Evolutionary conservation across 2,797 vertebrate species (phyloP).

Genomic region (Gobio occitaniae): DNA sequence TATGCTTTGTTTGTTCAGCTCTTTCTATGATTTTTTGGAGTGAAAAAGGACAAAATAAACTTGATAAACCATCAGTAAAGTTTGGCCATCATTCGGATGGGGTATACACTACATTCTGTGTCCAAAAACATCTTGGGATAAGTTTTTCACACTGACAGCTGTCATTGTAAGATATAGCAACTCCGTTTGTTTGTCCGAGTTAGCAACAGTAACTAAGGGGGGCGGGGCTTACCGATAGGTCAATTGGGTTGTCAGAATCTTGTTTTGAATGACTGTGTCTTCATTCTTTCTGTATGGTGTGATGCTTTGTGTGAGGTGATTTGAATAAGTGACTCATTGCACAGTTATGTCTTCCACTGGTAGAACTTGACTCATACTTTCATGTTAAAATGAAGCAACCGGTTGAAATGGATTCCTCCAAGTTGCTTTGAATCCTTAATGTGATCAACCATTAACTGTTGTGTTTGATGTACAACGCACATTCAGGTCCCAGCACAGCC

Average conservation of each 20-base stretch:
- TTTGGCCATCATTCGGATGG: too few species aligned
- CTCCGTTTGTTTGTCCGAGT: too few species aligned
- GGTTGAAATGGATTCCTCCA: background rate
- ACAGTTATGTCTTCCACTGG: background rate
- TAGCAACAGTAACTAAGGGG: too few species aligned
- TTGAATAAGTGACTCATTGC: slow-evolving; percentile 17
- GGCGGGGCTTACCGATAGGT: too few species aligned
- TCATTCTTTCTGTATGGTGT: slow-evolving; percentile 7
- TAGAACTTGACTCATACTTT: background rate
- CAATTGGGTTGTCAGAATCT: background rate
- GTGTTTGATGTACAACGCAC: background rate
- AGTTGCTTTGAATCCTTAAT: background rate
- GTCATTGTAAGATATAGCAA: too few species aligned
- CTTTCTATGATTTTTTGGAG: too few species aligned
- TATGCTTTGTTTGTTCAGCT: too few species aligned
- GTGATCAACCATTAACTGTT: background rate
- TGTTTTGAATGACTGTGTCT: slow-evolving; percentile 2
- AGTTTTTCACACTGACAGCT: too few species aligned
- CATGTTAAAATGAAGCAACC: background rate
- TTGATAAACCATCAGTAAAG: too few species aligned
- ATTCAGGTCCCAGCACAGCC: slow-evolving; percentile 88
- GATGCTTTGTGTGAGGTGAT: slow-evolving; percentile 11
- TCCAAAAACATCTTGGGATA: too few species aligned
- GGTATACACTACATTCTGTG: too few species aligned
- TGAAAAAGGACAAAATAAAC: too few species aligned